phyloP scores from a whole-genome alignment of 2,113 vertebrate species.

The Delphinapterus leucas region DNA sequence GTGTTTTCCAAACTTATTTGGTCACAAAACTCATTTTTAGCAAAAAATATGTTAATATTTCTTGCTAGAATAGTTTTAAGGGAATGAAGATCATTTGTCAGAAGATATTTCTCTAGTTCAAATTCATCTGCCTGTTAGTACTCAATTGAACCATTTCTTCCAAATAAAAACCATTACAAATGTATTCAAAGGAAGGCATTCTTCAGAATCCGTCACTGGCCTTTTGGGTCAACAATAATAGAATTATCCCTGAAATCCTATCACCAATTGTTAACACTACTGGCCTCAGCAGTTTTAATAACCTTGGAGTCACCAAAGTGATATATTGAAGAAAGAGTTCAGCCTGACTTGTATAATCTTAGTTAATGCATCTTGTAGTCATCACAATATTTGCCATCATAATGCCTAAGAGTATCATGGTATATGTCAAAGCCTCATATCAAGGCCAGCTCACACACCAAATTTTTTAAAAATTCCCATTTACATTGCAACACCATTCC shows the following conservation, averaged over 20 bases:
- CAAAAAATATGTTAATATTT: neutral
- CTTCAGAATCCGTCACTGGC: neutral
- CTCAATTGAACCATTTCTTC: neutral
- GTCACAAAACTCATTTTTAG: neutral
- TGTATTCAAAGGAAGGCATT: neutral
- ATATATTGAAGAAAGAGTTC: neutral
- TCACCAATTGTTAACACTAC: neutral
- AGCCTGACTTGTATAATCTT: neutral
- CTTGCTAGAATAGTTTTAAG: neutral
- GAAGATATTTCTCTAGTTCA: neutral
- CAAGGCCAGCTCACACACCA: neutral
- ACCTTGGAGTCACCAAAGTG: neutral
- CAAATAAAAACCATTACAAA: neutral
- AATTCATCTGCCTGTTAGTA: slow-evolving; percentile 2
- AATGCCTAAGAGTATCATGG: neutral
- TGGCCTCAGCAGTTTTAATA: neutral
- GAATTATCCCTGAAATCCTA: neutral
- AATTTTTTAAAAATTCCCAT: neutral
- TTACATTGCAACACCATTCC: neutral
- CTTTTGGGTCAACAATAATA: neutral
- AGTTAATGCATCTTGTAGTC: neutral
- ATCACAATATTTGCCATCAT: neutral
- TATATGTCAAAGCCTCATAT: neutral
- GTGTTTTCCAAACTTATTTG: slow-evolving; percentile 9
- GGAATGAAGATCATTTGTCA: neutral